Conservation (phyloP, 2,888 invertebrate species). For the Epistrophe grossulariae region DNA sequence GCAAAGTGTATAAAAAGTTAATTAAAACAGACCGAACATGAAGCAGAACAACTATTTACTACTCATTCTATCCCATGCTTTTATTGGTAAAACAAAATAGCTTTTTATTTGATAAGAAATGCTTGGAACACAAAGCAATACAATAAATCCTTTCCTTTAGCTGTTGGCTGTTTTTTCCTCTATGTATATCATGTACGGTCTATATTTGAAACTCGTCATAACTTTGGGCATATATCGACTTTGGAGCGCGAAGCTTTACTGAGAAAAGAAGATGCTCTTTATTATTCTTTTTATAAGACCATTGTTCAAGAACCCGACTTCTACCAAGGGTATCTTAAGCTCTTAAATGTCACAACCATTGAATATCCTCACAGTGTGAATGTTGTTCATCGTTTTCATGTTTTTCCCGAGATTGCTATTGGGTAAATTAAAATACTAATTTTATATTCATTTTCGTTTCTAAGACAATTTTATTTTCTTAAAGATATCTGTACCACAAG, state of each 20-base stretch:
- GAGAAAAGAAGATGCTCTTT: conserved; percentile 94
- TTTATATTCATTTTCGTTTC: background rate
- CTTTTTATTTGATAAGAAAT: conserved; percentile 9
- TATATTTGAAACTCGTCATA: conserved; percentile 92
- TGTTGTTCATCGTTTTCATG: conserved; percentile 91
- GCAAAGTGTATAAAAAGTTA: conserved; percentile 49
- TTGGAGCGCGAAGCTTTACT: conserved; percentile 93
- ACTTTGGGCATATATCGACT: conserved; percentile 92
- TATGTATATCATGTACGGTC: conserved; percentile 88
- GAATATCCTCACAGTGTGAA: conserved; percentile 93
- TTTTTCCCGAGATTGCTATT: conserved; percentile 91
- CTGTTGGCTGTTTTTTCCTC: conserved; percentile 85
- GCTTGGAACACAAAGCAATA: background rate
- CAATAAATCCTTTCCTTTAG: conserved; percentile 78
- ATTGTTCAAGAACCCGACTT: conserved; percentile 88
- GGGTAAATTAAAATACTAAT: conserved; percentile 78
- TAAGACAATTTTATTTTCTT: conserved; percentile 1
- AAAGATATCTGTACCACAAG: conserved; percentile 80
- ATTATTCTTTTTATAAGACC: conserved; percentile 94
- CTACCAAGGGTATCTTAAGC: conserved; percentile 86
- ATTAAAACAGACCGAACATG: conserved; percentile 77
- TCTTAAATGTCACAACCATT: conserved; percentile 90
- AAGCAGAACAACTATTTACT: conserved; percentile 79
- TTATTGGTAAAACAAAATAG: conserved; percentile 80
- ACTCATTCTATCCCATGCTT: conserved; percentile 81